Conservation (phyloP, 35 echinoderm and acorn worm genomes). For the Stichopus chloronotus region DNA sequence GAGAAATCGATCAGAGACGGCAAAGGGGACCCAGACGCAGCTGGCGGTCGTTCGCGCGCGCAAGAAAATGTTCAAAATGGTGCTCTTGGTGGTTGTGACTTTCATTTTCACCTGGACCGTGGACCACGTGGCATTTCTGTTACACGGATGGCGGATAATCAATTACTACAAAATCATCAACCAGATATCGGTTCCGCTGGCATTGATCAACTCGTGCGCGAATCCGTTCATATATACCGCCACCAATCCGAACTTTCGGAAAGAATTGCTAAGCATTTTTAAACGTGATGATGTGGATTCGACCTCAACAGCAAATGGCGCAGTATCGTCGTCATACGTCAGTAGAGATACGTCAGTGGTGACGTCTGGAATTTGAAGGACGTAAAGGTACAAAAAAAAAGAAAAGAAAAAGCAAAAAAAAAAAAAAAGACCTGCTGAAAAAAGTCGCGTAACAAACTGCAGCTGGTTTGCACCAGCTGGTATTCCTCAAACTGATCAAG, state of each 20-base stretch:
- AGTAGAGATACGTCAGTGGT: background rate
- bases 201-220: background rate
- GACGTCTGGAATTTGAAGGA: background rate
- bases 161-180: background rate
- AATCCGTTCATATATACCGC: background rate
- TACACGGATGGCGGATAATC: background rate
- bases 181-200: background rate
- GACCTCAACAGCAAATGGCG: background rate
- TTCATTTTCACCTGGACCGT: background rate
- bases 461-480: background rate
- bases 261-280: background rate
- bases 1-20: background rate
- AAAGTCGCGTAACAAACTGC: background rate
- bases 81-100: background rate
- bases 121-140: background rate
- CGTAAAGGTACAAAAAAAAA: background rate
- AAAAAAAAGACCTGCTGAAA: background rate
- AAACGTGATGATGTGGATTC: background rate
- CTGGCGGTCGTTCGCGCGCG: background rate
- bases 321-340: background rate
- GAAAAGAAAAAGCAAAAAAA: background rate
- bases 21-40: background rate
- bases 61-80: conserved; percentile 18
- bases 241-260: background rate
- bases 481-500: background rate